Evolutionary conservation across 2,888 invertebrate species (phyloP), one percentile per base, ranked within the genome.

Genomic region (Parnassius orleans): DNA sequence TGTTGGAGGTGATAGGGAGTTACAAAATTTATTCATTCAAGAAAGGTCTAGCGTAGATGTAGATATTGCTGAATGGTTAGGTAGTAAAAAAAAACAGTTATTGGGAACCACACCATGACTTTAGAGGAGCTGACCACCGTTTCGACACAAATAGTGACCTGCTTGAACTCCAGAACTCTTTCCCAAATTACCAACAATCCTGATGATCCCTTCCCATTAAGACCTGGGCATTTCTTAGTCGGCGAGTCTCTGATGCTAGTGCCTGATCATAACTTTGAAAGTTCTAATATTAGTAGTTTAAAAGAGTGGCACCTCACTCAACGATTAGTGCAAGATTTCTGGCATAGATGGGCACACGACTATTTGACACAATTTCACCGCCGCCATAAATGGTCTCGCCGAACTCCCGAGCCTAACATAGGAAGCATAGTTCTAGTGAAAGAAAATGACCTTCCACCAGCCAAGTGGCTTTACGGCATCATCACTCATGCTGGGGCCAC

Each of bases 171-270:
- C 10, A 24, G 24, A 24, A 1, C 24, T 24, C 24, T 24, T 24
- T 24, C 24, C 24, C 3, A 5, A 2, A 24, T 14, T 9, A 48
- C 12, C 5, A 14, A 55, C 11, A 50, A 68, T 48, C 60, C 56
- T 0, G 65, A 66, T 2, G 65, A 68, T 11, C 50, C 65, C 9
- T 41, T 52, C 9, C 67, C 69, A 9, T 57, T 70, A 42, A 68
- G 68, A 14, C 70, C 71, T 11, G 68, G 66, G 11, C 69, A 72
- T 61, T 72, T 70, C 58, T 51, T 72, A 1, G 63, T 72, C 2
- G 70, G 71, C 5, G 69, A 66, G 60, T 65, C 71, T 24, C 48
- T 70, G 9, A 48, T 70, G 1, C 10, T 53, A 1, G 54, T 60
- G 9, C 66, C 68, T 0, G 68, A 68, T 52, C 12, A 15, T 15